phyloP scores from a whole-genome alignment of 2,888 invertebrate species.

The Macrophya annulata region DNA sequence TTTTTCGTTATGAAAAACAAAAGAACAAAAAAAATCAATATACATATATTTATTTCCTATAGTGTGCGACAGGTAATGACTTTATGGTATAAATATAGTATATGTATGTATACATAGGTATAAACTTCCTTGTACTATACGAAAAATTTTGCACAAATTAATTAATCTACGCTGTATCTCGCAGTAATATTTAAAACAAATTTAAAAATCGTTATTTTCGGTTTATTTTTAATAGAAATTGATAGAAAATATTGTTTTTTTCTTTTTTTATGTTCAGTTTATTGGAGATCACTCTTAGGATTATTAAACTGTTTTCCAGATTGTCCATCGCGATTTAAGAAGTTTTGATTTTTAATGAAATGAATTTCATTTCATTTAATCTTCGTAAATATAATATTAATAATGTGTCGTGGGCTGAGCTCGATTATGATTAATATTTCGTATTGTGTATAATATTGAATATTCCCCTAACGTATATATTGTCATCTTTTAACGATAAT shows the following conservation, averaged over 20 bases:
- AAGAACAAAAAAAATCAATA: not conserved
- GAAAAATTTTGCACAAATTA: not conserved
- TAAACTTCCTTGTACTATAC: not conserved
- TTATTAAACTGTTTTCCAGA: too few species aligned
- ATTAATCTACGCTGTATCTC: not conserved
- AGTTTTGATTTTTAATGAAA: too few species aligned
- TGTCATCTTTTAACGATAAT: slow-evolving; percentile 24
- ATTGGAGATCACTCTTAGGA: not conserved
- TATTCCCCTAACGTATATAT: slow-evolving; percentile 14
- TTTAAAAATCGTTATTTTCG: not conserved
- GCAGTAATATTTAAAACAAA: not conserved
- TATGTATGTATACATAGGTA: not conserved
- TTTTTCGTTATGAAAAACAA: not conserved
- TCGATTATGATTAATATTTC: not conserved
- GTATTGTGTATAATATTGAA: slow-evolving; percentile 8
- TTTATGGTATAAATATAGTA: not conserved
- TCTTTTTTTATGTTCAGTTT: not conserved
- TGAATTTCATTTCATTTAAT: too few species aligned
- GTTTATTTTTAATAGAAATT: not conserved
- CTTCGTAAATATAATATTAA: not conserved
- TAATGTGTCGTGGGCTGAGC: not conserved
- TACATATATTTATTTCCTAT: not conserved
- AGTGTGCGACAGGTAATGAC: not conserved
- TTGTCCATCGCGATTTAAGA: too few species aligned
- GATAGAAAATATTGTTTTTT: not conserved